Percentiles rank a stretch among this genome's conserved stretches.
Conservation (phyloP, 2,113 vertebrate species). For the Poecile atricapillus region DNA sequence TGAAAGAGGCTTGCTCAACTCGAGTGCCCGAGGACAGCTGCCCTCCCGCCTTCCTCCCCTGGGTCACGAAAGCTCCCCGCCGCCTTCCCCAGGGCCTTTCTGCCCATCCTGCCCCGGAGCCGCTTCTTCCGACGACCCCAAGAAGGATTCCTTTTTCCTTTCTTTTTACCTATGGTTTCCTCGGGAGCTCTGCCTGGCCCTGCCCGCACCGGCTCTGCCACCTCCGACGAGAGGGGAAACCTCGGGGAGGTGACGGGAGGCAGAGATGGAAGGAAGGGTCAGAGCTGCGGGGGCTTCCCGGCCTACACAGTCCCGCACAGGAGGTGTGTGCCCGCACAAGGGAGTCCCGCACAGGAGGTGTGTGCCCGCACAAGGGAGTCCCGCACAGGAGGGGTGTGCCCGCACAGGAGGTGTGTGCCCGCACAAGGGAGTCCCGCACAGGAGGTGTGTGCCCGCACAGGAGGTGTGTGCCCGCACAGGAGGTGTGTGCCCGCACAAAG, state of each 20-base stretch:
- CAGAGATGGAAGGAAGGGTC: neutral
- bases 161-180: neutral
- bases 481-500: neutral
- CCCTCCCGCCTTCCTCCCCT: neutral
- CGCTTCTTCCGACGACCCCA: neutral
- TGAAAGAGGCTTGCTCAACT: slow-evolving; percentile 27
- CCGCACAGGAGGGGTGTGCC: neutral
- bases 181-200: neutral
- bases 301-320: neutral
- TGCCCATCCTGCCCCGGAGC: neutral
- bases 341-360: no score
- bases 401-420: neutral
- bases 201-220: neutral
- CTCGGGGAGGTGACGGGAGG: neutral
- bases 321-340: neutral
- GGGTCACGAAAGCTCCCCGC: neutral
- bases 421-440: neutral
- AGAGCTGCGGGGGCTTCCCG: neutral
- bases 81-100: neutral
- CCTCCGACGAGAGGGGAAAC: neutral
- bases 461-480: no score
- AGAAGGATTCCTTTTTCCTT: rapidly evolving
- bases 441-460: neutral
- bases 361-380: rapidly evolving
- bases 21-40: neutral